Percentiles rank a stretch among this genome's conserved stretches.
These are phyloP conservation scores for Pangasius macronema DNA, from an alignment of 2,797 vertebrate genomes.

Conservation along the genomic window DNA sequence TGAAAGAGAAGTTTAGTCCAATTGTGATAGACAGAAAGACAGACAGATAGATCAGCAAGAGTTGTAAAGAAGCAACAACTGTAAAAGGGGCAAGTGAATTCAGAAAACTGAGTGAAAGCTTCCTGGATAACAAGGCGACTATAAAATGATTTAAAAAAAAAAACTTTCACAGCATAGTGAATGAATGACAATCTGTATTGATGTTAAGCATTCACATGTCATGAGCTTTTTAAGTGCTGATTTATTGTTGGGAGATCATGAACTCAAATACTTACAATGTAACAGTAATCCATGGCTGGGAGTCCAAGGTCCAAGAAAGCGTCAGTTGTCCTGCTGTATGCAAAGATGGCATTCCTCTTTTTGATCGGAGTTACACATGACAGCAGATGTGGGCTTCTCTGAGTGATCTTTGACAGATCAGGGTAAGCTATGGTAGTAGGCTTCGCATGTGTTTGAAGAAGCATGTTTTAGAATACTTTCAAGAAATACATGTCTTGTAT, in stretches of 20 bases:
- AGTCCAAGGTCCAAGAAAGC: not conserved
- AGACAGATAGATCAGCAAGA: not conserved
- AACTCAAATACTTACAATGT: not conserved
- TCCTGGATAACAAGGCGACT: not conserved
- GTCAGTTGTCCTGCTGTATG: not conserved
- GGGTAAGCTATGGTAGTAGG: not conserved
- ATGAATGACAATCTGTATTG: not conserved
- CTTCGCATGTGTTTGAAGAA: not conserved
- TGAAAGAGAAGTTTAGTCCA: slow-evolving; percentile 1
- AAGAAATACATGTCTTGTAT: not conserved
- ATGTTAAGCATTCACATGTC: not conserved
- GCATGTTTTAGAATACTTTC: not conserved
- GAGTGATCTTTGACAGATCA: not conserved
- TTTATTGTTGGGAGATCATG: not conserved
- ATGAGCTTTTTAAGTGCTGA: not conserved
- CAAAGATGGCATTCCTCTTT: not conserved
- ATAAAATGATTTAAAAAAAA: too few relatives aligned
- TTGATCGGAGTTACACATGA: not conserved
- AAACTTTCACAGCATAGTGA: not conserved
- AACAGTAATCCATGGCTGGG: not conserved
- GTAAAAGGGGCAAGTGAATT: slow-evolving; percentile 15
- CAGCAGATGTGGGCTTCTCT: not conserved
- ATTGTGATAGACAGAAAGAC: not conserved
- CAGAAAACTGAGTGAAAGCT: slow-evolving; percentile 4
- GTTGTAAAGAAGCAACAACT: not conserved